These are phyloP conservation scores for Perognathus longimembris DNA, from an alignment of 2,113 vertebrate genomes.

Conservation along the genomic window DNA sequence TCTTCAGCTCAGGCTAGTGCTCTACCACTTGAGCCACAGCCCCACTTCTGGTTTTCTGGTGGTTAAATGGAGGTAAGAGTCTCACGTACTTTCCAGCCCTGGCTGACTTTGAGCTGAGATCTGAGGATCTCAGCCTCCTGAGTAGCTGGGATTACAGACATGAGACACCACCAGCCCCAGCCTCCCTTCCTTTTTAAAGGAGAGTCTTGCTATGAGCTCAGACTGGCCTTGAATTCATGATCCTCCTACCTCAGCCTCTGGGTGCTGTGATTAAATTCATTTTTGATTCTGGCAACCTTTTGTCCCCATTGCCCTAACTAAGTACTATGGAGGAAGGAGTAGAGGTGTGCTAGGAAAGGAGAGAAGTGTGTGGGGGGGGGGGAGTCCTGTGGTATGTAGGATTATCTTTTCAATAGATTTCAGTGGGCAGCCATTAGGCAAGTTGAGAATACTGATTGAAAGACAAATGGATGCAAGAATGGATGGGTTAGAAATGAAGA, in stretches of 20 bases:
- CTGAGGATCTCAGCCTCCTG: too few species aligned
- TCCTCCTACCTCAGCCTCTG: neutral
- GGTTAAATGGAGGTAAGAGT: too few species aligned
- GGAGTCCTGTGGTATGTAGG: neutral
- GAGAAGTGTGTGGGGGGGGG: neutral
- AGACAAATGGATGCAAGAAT: constrained; percentile 32
- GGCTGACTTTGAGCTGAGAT: too few species aligned
- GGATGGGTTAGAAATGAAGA: neutral
- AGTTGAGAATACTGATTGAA: neutral
- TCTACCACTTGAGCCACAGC: too few species aligned
- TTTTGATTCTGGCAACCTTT: neutral
- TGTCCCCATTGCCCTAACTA: neutral
- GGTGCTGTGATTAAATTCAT: too few species aligned
- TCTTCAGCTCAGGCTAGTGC: too few species aligned
- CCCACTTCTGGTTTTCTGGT: too few species aligned
- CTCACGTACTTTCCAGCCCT: too few species aligned
- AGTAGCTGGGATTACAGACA: too few species aligned
- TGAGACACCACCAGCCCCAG: too few species aligned
- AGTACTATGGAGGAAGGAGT: too few species aligned
- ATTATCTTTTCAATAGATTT: neutral
- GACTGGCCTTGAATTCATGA: neutral
- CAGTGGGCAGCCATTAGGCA: neutral
- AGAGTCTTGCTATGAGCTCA: neutral
- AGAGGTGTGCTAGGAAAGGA: neutral
- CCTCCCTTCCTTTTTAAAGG: neutral